Evolutionary conservation across 2,888 invertebrate genomes (phyloP).

Genomic region (Oxyteleia sp.): DNA sequence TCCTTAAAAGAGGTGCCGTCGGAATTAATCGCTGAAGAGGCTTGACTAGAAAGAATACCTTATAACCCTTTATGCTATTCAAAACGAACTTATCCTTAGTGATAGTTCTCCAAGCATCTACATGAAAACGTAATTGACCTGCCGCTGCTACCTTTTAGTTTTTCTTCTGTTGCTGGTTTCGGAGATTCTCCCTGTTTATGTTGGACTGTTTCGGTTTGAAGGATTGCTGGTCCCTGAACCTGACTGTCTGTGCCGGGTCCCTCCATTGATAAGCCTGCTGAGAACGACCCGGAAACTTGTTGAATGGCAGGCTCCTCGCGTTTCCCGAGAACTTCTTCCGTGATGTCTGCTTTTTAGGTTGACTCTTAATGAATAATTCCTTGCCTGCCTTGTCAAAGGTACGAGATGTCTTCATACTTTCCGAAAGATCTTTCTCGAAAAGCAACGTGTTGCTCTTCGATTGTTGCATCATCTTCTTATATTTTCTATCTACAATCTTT

Average conservation of each 20-base stretch:
- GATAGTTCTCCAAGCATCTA: not conserved
- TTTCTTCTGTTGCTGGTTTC: conserved; percentile 1
- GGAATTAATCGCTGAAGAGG: not conserved
- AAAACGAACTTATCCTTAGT: conserved; percentile 31
- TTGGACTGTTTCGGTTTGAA: not conserved
- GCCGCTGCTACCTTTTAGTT: conserved; percentile 12
- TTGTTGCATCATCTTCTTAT: conserved; percentile 38
- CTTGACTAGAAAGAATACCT: not conserved
- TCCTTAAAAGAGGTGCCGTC: not conserved
- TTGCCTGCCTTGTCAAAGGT: conserved; percentile 46
- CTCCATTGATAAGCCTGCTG: conserved; percentile 39
- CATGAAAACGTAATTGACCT: not conserved
- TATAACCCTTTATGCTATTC: conserved; percentile 9
- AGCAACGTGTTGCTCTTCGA: conserved; percentile 39
- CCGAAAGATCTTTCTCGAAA: conserved; percentile 39
- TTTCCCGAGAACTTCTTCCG: conserved; percentile 41
- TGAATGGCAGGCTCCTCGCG: conserved; percentile 34
- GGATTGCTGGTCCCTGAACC: not conserved
- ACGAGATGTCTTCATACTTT: conserved; percentile 46
- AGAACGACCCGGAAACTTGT: conserved; percentile 21
- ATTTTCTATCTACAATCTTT: conserved; percentile 40
- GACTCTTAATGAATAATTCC: conserved; percentile 14
- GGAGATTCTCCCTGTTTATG: conserved; percentile 12
- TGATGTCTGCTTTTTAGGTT: conserved; percentile 1
- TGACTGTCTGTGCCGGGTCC: not conserved